Base-by-base conservation (phyloP, 37 sponge, comb jelly and placozoan genomes). In the Spongilla lacustris region DNA sequence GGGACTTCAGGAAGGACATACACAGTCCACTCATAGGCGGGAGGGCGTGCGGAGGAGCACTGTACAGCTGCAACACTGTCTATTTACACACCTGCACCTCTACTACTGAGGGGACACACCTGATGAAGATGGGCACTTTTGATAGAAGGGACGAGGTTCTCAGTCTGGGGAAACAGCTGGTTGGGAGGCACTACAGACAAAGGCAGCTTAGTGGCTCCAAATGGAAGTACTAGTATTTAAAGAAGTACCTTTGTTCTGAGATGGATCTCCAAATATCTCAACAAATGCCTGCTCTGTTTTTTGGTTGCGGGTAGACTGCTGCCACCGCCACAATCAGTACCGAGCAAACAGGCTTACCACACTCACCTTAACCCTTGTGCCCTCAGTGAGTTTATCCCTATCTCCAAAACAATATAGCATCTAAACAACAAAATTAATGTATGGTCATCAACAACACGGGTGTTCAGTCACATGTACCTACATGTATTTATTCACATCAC, bases 1-100 rank as follows among this genome's bases (percentile, higher is more conserved):
- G 75, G 12, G 83, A 25, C 11, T 69, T 50, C 9, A 93, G 77
- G 50, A 79, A 89, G 21, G 33, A 46, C 21, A 66, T 25, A 30
- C 89, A 88, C 68, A 89, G 78, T 10, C 73, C 58, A 21, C 73
- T 78, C 80, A 89, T 67, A 17, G 93, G 90, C 26, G 93, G 93
- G 22, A 93, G 86, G 38, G 72, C 83, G 67, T 89, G 93, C 41
- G 93, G 86, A 23, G 93, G 76, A 31, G 87, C 79, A 67, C 24
- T 82, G 21, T 82, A 46, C 28, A 90, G 37, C 68, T 83, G 70
- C n/a, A 68, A 26, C 23, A 26, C 24, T 3, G 14, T 21, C 4
- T 5, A 67, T 17, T 32, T 72, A 25, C 29, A 10, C 27, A 69
- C 36, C 0, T 21, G 38, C 2, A 69, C 24, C 67, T 49, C 78